These are phyloP conservation scores for Tiliacea citrago DNA, from an alignment of 2,888 invertebrate genomes.

Conservation along the genomic window DNA sequence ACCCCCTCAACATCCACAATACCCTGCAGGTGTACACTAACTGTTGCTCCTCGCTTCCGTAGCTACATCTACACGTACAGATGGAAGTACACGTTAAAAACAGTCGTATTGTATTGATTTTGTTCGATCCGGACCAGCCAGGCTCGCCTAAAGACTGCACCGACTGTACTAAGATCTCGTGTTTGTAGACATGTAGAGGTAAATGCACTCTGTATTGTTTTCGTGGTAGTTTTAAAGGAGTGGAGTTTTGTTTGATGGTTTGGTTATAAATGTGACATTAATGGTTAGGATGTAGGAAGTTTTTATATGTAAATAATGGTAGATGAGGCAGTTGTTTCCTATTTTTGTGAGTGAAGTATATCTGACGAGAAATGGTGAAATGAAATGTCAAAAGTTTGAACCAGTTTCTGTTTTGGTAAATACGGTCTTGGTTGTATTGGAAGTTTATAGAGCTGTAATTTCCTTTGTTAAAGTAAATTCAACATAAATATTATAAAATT, in stretches of 20 bases:
- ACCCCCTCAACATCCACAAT: slow-evolving; percentile 51
- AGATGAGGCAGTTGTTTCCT: not conserved
- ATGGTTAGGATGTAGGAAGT: too few species aligned
- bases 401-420: not conserved
- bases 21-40: slow-evolving; percentile 76
- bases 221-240: not conserved
- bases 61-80: slow-evolving; percentile 72
- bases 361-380: too few species aligned
- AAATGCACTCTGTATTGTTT: slow-evolving; percentile 46
- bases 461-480: too few species aligned
- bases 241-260: not conserved
- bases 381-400: not conserved
- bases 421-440: not conserved
- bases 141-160: slow-evolving; percentile 55
- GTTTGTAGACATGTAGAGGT: slow-evolving; percentile 29
- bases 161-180: slow-evolving; percentile 45
- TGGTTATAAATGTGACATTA: not conserved
- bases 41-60: slow-evolving; percentile 82
- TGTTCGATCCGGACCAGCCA: slow-evolving; percentile 79
- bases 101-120: slow-evolving; percentile 89
- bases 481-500: too few species aligned
- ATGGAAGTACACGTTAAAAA: slow-evolving; percentile 79
- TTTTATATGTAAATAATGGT: too few species aligned
- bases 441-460: not conserved
- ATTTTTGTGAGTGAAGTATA: not conserved